Conservation (phyloP, 2,888 invertebrate species). For the Hylaea fasciaria region DNA sequence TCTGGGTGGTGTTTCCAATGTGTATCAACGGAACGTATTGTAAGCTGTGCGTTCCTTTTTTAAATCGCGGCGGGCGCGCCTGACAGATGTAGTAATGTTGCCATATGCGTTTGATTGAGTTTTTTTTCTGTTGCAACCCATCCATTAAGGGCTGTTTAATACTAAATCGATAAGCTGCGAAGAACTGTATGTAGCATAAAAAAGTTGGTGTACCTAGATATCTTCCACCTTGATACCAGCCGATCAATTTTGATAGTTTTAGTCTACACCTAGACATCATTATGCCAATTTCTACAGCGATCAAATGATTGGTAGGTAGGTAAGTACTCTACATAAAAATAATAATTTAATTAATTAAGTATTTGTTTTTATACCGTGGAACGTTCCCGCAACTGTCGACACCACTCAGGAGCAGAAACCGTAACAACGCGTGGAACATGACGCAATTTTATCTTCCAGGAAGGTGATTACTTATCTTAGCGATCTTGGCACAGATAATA, state of each 20-base stretch:
- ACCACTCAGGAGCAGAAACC: slow-evolving; percentile 32
- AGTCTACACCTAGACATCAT: too few species aligned
- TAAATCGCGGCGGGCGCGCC: slow-evolving; percentile 71
- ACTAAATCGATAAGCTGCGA: slow-evolving; percentile 17
- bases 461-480: slow-evolving; percentile 39
- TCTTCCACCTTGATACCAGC: background rate
- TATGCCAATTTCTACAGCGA: too few species aligned
- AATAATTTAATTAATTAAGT: too few species aligned
- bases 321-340: too few species aligned
- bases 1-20: slow-evolving; percentile 44
- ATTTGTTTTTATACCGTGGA: background rate
- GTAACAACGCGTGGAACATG: slow-evolving; percentile 27
- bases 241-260: too few species aligned
- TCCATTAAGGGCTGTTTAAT: slow-evolving; percentile 24
- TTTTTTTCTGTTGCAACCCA: slow-evolving; percentile 37
- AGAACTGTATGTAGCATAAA: background rate
- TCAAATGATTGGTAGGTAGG: too few species aligned
- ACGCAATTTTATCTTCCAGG: slow-evolving; percentile 41
- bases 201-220: background rate
- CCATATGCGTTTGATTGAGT: slow-evolving; percentile 72
- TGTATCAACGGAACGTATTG: slow-evolving; percentile 53
- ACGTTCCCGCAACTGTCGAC: slow-evolving; percentile 50
- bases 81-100: slow-evolving; percentile 81
- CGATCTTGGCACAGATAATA: slow-evolving; percentile 24
- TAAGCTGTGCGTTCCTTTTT: slow-evolving; percentile 72